phyloP scores from a whole-genome alignment of 2,113 vertebrate genomes.

The Petaurus breviceps region DNA sequence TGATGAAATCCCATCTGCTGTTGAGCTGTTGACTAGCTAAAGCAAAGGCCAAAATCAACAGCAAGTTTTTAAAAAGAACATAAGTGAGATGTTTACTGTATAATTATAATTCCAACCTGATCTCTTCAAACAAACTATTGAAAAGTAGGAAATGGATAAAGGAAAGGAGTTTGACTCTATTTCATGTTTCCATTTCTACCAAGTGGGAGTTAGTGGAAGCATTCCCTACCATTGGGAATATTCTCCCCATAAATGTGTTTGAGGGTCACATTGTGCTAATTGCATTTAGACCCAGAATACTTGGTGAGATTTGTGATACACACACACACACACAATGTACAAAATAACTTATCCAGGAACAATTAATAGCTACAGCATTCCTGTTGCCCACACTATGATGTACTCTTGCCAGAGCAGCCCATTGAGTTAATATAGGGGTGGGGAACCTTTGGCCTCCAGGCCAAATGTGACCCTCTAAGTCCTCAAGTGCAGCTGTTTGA shows the following conservation, averaged over 20 bases:
- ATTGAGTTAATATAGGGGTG: too few species aligned
- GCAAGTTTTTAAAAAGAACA: not conserved
- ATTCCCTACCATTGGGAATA: not conserved
- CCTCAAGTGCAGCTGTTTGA: too few species aligned
- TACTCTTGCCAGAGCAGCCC: not conserved
- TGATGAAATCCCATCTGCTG: not conserved
- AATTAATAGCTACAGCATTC: not conserved
- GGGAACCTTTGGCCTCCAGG: too few species aligned
- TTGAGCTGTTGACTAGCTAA: too few species aligned
- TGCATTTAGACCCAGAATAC: not conserved
- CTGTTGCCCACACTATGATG: too few species aligned
- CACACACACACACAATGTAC: not conserved
- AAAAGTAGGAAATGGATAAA: not conserved
- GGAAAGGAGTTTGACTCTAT: not conserved
- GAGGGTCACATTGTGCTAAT: not conserved
- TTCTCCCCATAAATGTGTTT: not conserved
- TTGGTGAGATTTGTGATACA: not conserved
- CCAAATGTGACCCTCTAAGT: too few species aligned
- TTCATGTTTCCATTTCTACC: not conserved
- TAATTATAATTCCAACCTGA: not conserved
- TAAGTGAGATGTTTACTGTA: not conserved
- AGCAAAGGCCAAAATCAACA: not conserved
- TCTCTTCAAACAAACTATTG: not conserved
- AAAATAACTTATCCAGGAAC: not conserved
- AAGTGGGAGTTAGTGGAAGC: not conserved